Evolutionary conservation across 1,140 invertebrate genomes (phyloP), one percentile per base, ranked within the genome.

Genomic region (Drosophila nebulosa): DNA sequence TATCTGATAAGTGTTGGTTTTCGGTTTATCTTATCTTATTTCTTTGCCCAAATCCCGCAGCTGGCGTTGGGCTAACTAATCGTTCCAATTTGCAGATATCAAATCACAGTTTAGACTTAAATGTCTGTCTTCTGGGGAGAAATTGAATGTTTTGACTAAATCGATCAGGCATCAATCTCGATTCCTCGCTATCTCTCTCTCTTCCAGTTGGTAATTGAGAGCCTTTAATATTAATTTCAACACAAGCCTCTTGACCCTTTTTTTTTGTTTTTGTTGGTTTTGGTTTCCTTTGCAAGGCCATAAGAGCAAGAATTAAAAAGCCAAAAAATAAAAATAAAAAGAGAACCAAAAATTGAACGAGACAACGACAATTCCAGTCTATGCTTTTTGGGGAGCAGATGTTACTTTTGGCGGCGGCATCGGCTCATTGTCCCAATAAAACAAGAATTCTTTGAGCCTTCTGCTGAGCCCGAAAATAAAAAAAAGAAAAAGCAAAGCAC

Each of bases 401-500:
- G 81, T 85, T 86, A 80, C 84, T 86, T 85, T 67, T 72, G 67
- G 39, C 60, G 60, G n/a, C 36, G 36, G 36, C 14, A 14, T 14
- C 39, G 39, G 60, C 64, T 66, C 72, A 58, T 46, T 50, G 5
- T 21, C n/a, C 57, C 26, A n/a, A 55, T 46, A 85, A 74, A 86
- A 86, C 81, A 59, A 86, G 81, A 86, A 81, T 81, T 75, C 65
- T 67, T 86, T 84, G 80, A 85, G 80, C 80, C 77, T 35, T n/a
- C 69, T 60, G 52, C 57, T 14, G n/a, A n/a, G 21, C 74, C 69
- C 64, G 58, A 74, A 67, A 73, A 53, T 27, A 71, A 57, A 57
- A 74, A 70, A 78, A 46, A 66, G 39, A 79, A 73, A 85, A 85
- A 84, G 57, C 80, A 84, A 85, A 80, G 80, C 80, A 84, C 80